Conservation (phyloP, 1,140 invertebrate species). For the Halyomorpha halys region DNA sequence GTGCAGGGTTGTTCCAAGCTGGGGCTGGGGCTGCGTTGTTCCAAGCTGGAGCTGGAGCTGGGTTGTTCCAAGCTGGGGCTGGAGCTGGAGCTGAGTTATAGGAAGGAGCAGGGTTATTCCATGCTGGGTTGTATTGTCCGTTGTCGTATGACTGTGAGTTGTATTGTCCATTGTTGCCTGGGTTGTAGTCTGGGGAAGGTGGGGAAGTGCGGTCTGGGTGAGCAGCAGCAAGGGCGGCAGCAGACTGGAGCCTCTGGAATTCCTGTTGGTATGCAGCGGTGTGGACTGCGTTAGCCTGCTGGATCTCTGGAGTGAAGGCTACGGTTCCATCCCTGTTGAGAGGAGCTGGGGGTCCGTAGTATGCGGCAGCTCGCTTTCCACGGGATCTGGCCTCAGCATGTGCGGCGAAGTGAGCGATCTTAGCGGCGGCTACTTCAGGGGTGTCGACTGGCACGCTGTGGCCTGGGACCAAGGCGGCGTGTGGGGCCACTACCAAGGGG, state of each 20-base stretch:
- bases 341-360: constrained; percentile 37
- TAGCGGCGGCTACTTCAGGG: constrained; percentile 42
- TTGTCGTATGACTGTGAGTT: constrained; percentile 31
- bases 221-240: constrained; percentile 7
- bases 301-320: constrained; percentile 39
- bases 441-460: constrained; percentile 40
- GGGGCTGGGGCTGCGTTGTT: constrained; percentile 8
- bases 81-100: not conserved
- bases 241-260: constrained; percentile 30
- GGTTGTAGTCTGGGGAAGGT: not conserved
- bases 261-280: constrained; percentile 37
- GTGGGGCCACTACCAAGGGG: constrained; percentile 31
- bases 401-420: constrained; percentile 31
- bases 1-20: not conserved
- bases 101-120: not conserved
- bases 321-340: constrained; percentile 38
- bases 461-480: constrained; percentile 27
- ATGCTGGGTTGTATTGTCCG: constrained; percentile 7
- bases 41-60: no score
- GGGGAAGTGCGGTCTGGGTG: constrained; percentile 1
- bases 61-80: no score
- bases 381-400: constrained; percentile 24
- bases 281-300: constrained; percentile 47
- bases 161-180: constrained; percentile 15
- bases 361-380: constrained; percentile 36